Percentiles rank a stretch among this genome's conserved stretches.
phyloP scores from a whole-genome alignment of 1,140 invertebrate genomes.

The Battus philenor region DNA sequence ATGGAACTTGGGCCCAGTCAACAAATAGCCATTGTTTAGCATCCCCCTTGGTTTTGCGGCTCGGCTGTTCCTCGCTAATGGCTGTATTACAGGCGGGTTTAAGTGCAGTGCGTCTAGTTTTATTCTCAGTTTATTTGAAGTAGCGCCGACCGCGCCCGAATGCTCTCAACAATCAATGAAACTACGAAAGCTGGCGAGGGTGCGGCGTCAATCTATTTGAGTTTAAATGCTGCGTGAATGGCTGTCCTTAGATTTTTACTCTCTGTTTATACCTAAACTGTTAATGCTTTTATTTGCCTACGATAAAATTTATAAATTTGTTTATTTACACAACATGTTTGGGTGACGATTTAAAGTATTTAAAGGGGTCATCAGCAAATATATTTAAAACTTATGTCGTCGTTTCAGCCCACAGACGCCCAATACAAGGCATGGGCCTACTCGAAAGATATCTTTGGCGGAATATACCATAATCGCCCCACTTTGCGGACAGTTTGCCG shows the following conservation, averaged over 20 bases:
- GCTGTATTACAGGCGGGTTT: slow-evolving; percentile 28
- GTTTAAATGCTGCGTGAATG: not conserved
- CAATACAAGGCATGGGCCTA: too few relatives aligned
- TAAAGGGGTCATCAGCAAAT: too few relatives aligned
- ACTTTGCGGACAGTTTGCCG: too few relatives aligned
- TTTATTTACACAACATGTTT: too few relatives aligned
- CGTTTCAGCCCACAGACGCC: too few relatives aligned
- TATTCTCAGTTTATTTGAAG: slow-evolving; percentile 15
- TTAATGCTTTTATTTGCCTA: too few relatives aligned
- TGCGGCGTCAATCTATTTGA: not conserved
- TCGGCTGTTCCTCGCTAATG: slow-evolving; percentile 30
- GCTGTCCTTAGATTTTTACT: not conserved
- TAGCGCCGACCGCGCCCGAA: slow-evolving; percentile 5
- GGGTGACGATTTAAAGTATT: too few relatives aligned
- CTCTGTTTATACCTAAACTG: not conserved
- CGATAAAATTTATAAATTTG: too few relatives aligned
- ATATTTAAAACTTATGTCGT: too few relatives aligned
- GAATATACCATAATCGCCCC: too few relatives aligned
- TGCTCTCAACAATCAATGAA: slow-evolving; percentile 13
- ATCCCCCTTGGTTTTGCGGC: slow-evolving; percentile 15
- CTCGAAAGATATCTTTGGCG: too few relatives aligned
- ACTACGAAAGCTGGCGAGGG: slow-evolving; percentile 1
- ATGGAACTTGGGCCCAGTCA: slow-evolving; percentile 31
- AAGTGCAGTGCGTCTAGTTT: slow-evolving; percentile 24
- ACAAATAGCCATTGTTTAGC: slow-evolving; percentile 41